A percentile compares a stretch with the other conserved stretches of the same genome.
Evolutionary conservation across 2,888 invertebrate genomes (phyloP).

Genomic region (Pachycephus smyrnensis): DNA sequence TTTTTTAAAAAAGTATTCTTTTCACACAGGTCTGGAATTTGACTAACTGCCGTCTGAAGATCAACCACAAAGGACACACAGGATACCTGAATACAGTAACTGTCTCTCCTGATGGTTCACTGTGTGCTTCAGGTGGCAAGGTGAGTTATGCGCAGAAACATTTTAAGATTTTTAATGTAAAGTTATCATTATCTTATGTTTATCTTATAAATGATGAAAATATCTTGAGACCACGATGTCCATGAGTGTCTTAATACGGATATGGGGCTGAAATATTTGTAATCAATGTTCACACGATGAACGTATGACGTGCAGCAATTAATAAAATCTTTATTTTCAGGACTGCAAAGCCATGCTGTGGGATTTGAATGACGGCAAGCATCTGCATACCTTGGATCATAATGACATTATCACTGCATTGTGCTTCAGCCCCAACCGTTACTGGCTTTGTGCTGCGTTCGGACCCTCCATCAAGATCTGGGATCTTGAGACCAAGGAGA

Average conservation of each 20-base stretch:
- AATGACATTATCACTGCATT: constrained; percentile 98
- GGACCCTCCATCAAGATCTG: constrained; percentile 99
- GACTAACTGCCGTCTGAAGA: constrained; percentile 98
- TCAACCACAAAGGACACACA: constrained; percentile 96
- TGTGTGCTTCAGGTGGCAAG: constrained; percentile 99
- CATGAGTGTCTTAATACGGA: constrained; percentile 47
- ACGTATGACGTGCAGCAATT: constrained; percentile 9
- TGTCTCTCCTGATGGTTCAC: constrained; percentile 98
- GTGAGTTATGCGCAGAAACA: constrained; percentile 57
- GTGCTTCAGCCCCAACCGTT: constrained; percentile 99
- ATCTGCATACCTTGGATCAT: constrained; percentile 97
- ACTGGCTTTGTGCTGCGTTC: constrained; percentile 99
- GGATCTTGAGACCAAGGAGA: constrained; percentile 99
- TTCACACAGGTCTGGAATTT: constrained; percentile 90
- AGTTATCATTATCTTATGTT: too few species aligned
- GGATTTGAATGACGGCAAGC: constrained; percentile 99
- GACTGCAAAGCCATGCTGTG: constrained; percentile 99
- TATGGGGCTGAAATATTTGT: constrained; percentile 45
- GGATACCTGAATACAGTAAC: constrained; percentile 99
- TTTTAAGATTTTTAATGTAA: constrained; percentile 15
- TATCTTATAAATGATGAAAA: constrained; percentile 20
- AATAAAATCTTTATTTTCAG: constrained; percentile 59
- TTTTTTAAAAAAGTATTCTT: constrained; percentile 4
- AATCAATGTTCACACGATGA: neutral
- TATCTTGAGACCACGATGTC: constrained; percentile 31